These are phyloP conservation scores for Harpalus rufipes DNA, from an alignment of 2,888 invertebrate species.

Conservation along the genomic window DNA sequence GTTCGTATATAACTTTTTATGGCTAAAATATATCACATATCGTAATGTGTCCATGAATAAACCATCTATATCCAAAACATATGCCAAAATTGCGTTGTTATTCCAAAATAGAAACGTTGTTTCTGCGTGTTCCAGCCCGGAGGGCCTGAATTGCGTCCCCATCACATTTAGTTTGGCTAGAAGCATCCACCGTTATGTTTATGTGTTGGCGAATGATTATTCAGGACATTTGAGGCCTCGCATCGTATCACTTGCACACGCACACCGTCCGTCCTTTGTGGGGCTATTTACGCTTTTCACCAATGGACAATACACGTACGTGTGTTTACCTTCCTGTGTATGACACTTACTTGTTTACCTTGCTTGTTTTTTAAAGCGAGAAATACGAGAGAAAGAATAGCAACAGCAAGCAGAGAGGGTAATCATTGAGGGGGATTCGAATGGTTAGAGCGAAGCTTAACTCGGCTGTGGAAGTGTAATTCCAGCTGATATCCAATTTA, in stretches of 20 bases:
- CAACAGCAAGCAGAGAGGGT: constrained; percentile 15
- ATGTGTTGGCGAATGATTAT: constrained; percentile 61
- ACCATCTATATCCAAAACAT: too few species aligned
- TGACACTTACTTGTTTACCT: constrained; percentile 38
- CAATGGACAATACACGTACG: constrained; percentile 12
- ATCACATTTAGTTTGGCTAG: background rate
- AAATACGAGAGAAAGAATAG: constrained; percentile 11
- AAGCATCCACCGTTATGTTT: constrained; percentile 18
- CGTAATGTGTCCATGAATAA: too few species aligned
- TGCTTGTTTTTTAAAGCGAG: constrained; percentile 7
- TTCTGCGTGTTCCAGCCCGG: background rate
- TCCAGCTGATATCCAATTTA: constrained; percentile 46
- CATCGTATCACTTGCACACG: constrained; percentile 6
- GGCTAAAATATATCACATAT: too few species aligned
- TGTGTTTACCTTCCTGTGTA: constrained; percentile 25
- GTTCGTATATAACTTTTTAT: too few species aligned
- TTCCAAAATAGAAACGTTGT: background rate
- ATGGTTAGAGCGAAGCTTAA: constrained; percentile 25
- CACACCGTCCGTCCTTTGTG: constrained; percentile 15
- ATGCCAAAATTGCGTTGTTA: too few species aligned
- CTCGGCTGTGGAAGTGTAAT: constrained; percentile 40
- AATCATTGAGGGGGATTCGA: constrained; percentile 22
- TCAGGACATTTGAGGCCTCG: constrained; percentile 55
- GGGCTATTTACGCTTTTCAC: constrained; percentile 19
- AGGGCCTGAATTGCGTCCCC: too few species aligned